Evolutionary conservation across 2,888 invertebrate genomes (phyloP), one percentile per base, ranked within the genome.

Genomic region (Gnatocerus cornutus): DNA sequence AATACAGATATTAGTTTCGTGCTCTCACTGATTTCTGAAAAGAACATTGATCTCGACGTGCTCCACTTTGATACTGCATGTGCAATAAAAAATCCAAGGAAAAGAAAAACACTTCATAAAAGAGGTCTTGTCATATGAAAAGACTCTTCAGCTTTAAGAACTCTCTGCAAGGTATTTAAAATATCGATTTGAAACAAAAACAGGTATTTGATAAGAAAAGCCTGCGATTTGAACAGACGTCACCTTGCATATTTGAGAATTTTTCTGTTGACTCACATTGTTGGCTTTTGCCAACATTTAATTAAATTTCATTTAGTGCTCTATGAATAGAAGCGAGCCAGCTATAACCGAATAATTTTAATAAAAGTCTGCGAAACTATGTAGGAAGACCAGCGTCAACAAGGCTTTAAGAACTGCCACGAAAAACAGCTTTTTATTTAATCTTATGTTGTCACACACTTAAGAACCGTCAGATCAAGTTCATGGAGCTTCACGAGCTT

Each of bases 171-270:
- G 41, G 13, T 58, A 45, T 58, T 58, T 58, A 58, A 58, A 45
- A 41, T 58, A 58, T 58, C 43, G 56, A 58, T 58, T 58, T 8
- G 5, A 43, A 58, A 58, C 41, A 58, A 58, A 58, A 41, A 3
- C 9, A 27, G 53, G 13, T 55, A 55, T 55, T 55, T 37, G 53
- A 55, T 55, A 55, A 58, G n/a, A 48, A 56, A 58, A 55, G 39
- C 53, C 37, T 30, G 53, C 53, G 43, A 43, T 58, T 43, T 37
- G 43, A 58, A 58, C 43, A 27, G 29, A 58, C 43, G 56, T 43
- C 56, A 58, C 14, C 14, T 43, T 27, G 56, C 21, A 21, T 41
- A 14, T 58, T 43, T 12, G 43, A 8, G 43, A 58, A 43, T 12
- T 41, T 58, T 21, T 41, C 41, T 41, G 41, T 2, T 56, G 41